Conservation (phyloP, 35 echinoderm and acorn worm species). For the Ophioderma brevispina region DNA sequence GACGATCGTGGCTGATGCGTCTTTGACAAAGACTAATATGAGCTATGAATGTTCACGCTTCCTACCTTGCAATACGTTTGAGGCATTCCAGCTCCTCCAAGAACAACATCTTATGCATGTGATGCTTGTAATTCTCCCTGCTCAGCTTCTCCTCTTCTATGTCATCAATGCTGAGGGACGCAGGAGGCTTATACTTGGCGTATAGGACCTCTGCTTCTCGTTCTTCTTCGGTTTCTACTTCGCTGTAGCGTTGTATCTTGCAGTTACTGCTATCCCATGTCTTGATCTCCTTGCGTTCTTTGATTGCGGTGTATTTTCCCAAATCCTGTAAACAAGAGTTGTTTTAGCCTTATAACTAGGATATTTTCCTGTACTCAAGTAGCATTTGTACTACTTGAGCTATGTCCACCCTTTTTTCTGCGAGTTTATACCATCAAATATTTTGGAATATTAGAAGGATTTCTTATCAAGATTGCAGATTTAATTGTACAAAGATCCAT, state of each 20-base stretch:
- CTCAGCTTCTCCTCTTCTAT: slow-evolving; percentile 10
- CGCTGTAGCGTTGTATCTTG: slow-evolving; percentile 32
- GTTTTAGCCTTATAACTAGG: not conserved
- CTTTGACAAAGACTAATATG: no score
- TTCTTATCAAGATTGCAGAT: no score
- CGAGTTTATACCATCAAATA: no score
- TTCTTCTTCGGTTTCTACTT: not conserved
- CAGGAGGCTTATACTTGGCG: slow-evolving; percentile 16
- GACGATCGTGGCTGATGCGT: no score
- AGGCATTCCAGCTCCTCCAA: slow-evolving; percentile 57
- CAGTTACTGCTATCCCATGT: slow-evolving; percentile 62
- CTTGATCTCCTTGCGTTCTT: slow-evolving; percentile 53
- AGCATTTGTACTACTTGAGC: no score
- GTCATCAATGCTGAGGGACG: slow-evolving; percentile 26
- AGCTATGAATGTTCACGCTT: no score
- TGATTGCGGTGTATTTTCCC: not conserved
- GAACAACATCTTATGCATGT: slow-evolving; percentile 71
- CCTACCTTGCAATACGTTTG: slow-evolving; percentile 59
- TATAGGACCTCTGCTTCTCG: not conserved
- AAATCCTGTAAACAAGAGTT: not conserved
- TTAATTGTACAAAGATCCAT: no score
- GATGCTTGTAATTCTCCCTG: slow-evolving; percentile 57
- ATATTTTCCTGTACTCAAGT: no score
- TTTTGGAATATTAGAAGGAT: no score
- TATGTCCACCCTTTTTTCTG: no score